Evolutionary conservation across 2,888 invertebrate species (phyloP).

Genomic region (Drosophila putrida): DNA sequence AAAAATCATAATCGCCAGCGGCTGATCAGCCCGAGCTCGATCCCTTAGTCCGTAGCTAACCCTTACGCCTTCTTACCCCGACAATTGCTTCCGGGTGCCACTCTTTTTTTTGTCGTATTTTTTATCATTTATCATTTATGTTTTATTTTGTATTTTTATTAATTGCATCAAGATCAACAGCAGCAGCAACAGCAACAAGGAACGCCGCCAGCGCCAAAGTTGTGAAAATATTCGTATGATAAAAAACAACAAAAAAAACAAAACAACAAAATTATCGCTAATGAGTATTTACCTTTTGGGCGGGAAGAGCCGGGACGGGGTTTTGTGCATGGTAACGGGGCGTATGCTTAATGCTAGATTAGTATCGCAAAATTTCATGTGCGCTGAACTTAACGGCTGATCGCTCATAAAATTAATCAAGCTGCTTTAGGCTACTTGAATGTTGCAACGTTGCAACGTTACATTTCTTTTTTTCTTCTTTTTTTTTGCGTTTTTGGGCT

Average conservation of each 20-base stretch:
- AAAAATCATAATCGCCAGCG: conserved; percentile 72
- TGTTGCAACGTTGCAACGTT: conserved; percentile 42
- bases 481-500: conserved; percentile 37
- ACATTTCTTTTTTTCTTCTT: conserved; percentile 18
- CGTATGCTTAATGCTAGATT: conserved; percentile 82
- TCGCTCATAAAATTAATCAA: conserved; percentile 85
- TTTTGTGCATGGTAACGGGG: conserved; percentile 56
- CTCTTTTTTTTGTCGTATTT: background rate
- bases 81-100: conserved; percentile 77
- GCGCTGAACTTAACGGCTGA: conserved; percentile 85
- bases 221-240: conserved; percentile 46
- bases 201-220: conserved; percentile 71
- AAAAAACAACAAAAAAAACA: no score
- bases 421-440: conserved; percentile 83
- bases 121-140: conserved; percentile 26
- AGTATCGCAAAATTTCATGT: conserved; percentile 73
- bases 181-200: conserved; percentile 29
- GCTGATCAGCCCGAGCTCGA: conserved; percentile 58
- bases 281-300: conserved; percentile 76
- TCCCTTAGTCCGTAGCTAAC: conserved; percentile 52
- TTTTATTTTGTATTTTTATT: conserved; percentile 61
- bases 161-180: conserved; percentile 84
- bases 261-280: conserved; percentile 70
- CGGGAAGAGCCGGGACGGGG: background rate
- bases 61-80: conserved; percentile 23